Conservation (phyloP, 2,797 vertebrate genomes). For the Acanthurus lineatus region DNA sequence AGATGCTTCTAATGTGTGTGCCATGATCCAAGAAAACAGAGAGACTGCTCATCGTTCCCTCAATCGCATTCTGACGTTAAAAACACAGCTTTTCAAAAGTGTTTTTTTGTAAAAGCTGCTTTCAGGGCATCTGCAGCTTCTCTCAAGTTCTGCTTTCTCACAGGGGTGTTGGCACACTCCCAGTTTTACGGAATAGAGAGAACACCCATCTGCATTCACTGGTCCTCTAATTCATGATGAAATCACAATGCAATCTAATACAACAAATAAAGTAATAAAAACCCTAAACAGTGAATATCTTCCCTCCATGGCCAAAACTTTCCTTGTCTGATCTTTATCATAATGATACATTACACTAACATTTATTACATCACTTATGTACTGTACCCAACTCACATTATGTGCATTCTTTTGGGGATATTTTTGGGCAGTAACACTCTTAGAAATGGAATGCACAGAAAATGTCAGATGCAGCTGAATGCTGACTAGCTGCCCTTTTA, state of each 20-base stretch:
- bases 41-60: slow-evolving; percentile 25
- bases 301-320: not conserved
- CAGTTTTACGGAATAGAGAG: slow-evolving; percentile 8
- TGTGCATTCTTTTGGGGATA: too few species aligned
- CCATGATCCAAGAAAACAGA: slow-evolving; percentile 44
- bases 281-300: not conserved
- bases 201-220: slow-evolving; percentile 10
- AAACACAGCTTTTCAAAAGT: slow-evolving; percentile 17
- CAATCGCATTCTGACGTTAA: slow-evolving; percentile 18
- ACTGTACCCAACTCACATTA: too few species aligned
- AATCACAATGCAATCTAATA: slow-evolving; percentile 42
- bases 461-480: not conserved
- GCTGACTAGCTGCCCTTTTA: not conserved
- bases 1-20: slow-evolving; percentile 25
- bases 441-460: not conserved
- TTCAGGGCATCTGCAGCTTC: slow-evolving; percentile 25
- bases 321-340: not conserved
- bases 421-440: not conserved
- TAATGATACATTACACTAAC: not conserved
- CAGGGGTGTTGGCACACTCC: not conserved
- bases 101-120: slow-evolving; percentile 22
- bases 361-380: not conserved
- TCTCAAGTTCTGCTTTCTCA: slow-evolving; percentile 15
- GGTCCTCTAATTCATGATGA: slow-evolving; percentile 46
- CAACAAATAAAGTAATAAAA: not conserved